Conservation (phyloP, 2,797 vertebrate species). For the Psittacula derbiana region DNA sequence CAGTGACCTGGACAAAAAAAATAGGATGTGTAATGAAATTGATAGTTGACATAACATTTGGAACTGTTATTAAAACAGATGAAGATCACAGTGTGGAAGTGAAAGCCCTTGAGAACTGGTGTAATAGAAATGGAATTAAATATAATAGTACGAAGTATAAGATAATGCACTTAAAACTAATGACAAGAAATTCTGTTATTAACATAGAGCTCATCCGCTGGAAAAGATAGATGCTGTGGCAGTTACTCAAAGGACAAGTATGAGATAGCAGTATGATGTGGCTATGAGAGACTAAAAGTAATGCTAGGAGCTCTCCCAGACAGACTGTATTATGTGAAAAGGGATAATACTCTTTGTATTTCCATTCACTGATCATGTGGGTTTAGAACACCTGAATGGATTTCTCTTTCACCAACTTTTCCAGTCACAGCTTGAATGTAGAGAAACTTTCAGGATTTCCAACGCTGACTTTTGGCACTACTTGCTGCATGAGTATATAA, state of each 20-base stretch:
- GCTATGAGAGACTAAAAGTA: not conserved
- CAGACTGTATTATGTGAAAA: not conserved
- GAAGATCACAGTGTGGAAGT: not conserved
- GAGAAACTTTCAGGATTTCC: not conserved
- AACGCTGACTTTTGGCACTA: not conserved
- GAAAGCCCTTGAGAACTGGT: not conserved
- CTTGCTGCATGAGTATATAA: not conserved
- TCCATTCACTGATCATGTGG: not conserved
- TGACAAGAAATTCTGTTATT: not conserved
- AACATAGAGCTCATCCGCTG: not conserved
- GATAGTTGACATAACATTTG: not conserved
- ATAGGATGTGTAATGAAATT: not conserved
- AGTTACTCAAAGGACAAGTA: not conserved
- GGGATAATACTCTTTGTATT: not conserved
- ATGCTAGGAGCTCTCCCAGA: not conserved
- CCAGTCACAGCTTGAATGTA: not conserved
- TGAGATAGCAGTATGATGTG: not conserved
- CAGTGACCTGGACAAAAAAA: not conserved
- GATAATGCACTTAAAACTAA: not conserved
- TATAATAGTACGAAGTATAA: not conserved
- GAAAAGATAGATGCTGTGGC: not conserved
- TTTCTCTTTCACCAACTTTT: not conserved
- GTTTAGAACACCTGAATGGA: not conserved
- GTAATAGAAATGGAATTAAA: not conserved
- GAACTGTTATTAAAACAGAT: not conserved